Percentiles rank a stretch among this genome's conserved stretches.
phyloP scores from a whole-genome alignment of 2,797 vertebrate species.

The Mus caroli region DNA sequence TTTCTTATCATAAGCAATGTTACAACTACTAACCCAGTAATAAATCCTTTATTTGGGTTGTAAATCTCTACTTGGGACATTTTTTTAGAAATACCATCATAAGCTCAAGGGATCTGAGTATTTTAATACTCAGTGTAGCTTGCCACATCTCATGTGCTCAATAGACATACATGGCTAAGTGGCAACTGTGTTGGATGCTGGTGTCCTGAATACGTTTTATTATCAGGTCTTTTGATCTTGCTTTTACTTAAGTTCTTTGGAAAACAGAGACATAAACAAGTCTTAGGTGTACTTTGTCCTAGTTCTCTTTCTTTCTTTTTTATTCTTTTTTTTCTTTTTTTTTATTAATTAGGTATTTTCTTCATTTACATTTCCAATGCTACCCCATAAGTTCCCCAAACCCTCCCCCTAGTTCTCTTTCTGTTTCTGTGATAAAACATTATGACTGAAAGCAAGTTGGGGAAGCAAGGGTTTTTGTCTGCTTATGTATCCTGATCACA shows the following conservation, averaged over 20 bases:
- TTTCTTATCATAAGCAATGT: background rate
- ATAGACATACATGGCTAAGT: background rate
- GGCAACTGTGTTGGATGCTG: background rate
- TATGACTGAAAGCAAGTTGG: background rate
- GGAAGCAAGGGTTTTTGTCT: background rate
- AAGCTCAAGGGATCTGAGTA: background rate
- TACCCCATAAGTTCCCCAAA: too few species aligned
- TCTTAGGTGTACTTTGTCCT: background rate
- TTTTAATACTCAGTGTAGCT: background rate
- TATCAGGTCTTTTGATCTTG: background rate
- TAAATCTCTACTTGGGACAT: background rate
- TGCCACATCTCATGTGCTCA: background rate
- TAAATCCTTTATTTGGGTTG: background rate
- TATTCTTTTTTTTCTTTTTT: too few species aligned
- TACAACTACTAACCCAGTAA: background rate
- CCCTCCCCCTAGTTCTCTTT: background rate
- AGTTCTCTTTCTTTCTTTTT: background rate
- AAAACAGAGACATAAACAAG: background rate
- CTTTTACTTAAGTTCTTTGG: background rate
- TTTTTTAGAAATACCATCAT: background rate
- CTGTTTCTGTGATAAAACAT: background rate
- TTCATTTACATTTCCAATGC: too few species aligned
- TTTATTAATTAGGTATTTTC: too few species aligned
- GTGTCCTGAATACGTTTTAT: background rate
- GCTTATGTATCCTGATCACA: background rate